Conservation (phyloP, 2,113 vertebrate species). For the Progne subis region DNA sequence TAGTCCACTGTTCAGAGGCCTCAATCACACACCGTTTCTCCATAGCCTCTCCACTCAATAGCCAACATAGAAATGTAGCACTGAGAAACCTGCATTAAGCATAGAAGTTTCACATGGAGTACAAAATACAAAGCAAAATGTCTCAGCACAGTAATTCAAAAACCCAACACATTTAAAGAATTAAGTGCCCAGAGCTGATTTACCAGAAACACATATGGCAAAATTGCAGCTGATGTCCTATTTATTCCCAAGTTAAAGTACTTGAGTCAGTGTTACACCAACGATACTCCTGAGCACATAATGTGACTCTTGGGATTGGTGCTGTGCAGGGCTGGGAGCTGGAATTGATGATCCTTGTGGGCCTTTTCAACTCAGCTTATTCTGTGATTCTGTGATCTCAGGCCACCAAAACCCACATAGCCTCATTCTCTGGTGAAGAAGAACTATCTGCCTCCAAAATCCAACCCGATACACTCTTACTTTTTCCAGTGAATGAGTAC, state of each 20-base stretch:
- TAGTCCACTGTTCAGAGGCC: not conserved
- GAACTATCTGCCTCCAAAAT: not conserved
- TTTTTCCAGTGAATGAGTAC: not conserved
- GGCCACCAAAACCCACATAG: not conserved
- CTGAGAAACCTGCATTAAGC: not conserved
- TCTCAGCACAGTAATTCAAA: not conserved
- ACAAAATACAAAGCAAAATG: not conserved
- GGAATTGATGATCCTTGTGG: not conserved
- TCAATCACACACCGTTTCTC: not conserved
- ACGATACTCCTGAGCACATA: not conserved
- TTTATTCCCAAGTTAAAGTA: not conserved
- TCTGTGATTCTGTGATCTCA: not conserved
- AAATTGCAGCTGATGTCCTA: not conserved
- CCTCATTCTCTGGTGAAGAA: not conserved
- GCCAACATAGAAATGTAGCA: not conserved
- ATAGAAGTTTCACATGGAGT: not conserved
- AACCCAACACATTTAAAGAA: not conserved
- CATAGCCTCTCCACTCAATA: not conserved
- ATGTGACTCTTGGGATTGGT: not conserved
- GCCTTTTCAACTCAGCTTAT: not conserved
- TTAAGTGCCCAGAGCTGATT: not conserved
- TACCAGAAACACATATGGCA: not conserved
- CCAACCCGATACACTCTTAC: not conserved
- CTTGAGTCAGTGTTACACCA: not conserved
- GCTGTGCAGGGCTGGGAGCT: too few species aligned